Evolutionary conservation across 2,797 vertebrate genomes (phyloP).

Genomic region (Falco naumanni): DNA sequence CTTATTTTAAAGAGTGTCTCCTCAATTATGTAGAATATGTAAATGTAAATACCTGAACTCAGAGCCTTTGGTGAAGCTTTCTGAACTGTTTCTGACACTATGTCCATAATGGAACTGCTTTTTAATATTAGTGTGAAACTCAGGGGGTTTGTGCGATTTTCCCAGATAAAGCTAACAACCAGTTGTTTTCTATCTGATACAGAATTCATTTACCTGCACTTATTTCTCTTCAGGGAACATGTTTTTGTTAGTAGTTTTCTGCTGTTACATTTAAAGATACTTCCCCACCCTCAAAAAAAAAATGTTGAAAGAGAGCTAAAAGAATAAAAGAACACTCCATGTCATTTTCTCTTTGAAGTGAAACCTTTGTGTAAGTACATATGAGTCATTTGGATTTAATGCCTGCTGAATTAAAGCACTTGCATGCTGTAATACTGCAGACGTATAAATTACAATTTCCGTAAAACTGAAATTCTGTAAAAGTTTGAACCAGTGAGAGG

Average conservation of each 20-base stretch:
- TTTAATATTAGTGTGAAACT: background rate
- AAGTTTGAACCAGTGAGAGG: background rate
- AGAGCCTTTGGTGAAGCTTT: background rate
- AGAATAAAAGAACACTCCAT: slow-evolving; percentile 8
- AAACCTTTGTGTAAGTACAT: slow-evolving; percentile 41
- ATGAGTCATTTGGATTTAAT: background rate
- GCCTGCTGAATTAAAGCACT: slow-evolving; percentile 10
- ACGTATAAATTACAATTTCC: background rate
- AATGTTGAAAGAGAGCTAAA: background rate
- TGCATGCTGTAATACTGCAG: background rate
- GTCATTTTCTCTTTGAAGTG: slow-evolving; percentile 27
- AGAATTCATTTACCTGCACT: background rate
- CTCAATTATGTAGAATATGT: background rate
- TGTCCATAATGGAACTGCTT: background rate
- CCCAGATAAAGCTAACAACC: background rate
- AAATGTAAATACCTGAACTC: background rate
- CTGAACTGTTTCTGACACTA: background rate
- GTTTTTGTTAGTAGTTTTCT: background rate
- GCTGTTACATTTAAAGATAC: background rate
- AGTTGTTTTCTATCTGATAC: background rate
- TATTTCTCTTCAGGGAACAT: background rate
- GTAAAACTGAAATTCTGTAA: background rate
- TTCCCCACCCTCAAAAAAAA: background rate
- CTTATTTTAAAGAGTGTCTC: background rate
- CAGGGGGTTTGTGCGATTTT: background rate